These are phyloP conservation scores for Monomorium pharaonis DNA, from an alignment of 1,140 invertebrate genomes.

Conservation along the genomic window DNA sequence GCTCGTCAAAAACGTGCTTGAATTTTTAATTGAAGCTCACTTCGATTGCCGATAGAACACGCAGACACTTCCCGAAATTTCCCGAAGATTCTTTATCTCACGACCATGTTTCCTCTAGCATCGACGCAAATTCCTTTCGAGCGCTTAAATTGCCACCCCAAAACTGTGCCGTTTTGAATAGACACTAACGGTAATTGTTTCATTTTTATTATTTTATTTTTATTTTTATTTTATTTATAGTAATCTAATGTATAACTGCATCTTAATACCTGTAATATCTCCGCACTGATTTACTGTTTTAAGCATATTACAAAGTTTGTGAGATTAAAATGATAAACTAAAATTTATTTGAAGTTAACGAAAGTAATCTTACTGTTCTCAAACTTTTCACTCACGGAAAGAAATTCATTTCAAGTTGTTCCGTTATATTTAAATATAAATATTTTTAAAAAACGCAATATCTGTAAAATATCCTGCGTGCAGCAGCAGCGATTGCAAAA, in stretches of 20 bases:
- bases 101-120: neutral
- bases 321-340: neutral
- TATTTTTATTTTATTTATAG: too few relatives aligned
- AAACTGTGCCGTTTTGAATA: neutral
- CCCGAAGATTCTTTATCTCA: neutral
- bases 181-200: neutral
- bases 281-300: neutral
- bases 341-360: neutral
- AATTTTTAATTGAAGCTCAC: slow-evolving; percentile 42
- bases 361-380: neutral
- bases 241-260: neutral
- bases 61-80: neutral
- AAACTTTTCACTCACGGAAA: neutral
- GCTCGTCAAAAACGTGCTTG: slow-evolving; percentile 42
- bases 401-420: neutral
- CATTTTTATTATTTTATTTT: neutral
- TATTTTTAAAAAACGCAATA: neutral
- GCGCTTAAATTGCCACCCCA: neutral
- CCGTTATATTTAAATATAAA: neutral
- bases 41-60: slow-evolving; percentile 25
- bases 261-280: neutral
- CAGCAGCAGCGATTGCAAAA: neutral
- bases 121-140: neutral
- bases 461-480: neutral
- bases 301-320: neutral